Conservation (phyloP, 2,797 vertebrate species). For the Astyanax mexicanus region DNA sequence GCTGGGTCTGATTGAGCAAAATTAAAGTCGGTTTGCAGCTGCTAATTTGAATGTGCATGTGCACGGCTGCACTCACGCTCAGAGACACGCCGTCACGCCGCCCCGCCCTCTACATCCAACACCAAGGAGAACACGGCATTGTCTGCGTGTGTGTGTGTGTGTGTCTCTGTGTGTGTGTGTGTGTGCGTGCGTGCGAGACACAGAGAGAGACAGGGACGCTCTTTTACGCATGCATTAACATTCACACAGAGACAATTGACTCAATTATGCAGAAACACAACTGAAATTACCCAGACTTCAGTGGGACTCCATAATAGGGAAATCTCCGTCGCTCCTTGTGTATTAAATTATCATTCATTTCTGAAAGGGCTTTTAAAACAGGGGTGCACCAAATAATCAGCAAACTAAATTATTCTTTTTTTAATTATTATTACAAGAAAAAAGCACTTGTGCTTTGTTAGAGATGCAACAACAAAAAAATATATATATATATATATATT, state of each 20-base stretch:
- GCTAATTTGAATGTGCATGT: constrained; percentile 59
- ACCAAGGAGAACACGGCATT: background rate
- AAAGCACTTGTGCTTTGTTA: too few species aligned
- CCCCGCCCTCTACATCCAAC: background rate
- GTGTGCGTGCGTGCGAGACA: constrained; percentile 18
- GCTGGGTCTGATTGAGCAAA: constrained; percentile 61
- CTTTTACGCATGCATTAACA: constrained; percentile 55
- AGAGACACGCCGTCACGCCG: background rate
- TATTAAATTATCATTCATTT: constrained; percentile 46
- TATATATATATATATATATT: too few species aligned
- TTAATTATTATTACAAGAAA: too few species aligned
- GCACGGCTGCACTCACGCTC: constrained; percentile 17
- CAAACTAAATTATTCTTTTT: too few species aligned
- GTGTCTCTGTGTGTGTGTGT: constrained; percentile 30
- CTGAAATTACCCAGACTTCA: constrained; percentile 64
- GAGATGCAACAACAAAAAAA: too few species aligned
- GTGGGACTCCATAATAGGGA: background rate
- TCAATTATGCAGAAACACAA: constrained; percentile 70
- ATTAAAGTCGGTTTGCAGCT: constrained; percentile 64
- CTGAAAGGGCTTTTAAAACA: constrained; percentile 23
- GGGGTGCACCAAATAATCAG: too few species aligned
- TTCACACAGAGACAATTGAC: constrained; percentile 62
- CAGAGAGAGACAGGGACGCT: background rate
- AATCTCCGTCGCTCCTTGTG: constrained; percentile 7
- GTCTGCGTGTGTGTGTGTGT: constrained; percentile 32